These are phyloP conservation scores for Axinella damicornis DNA, from an alignment of 37 sponge, comb jelly and placozoan genomes.

Conservation along the genomic window DNA sequence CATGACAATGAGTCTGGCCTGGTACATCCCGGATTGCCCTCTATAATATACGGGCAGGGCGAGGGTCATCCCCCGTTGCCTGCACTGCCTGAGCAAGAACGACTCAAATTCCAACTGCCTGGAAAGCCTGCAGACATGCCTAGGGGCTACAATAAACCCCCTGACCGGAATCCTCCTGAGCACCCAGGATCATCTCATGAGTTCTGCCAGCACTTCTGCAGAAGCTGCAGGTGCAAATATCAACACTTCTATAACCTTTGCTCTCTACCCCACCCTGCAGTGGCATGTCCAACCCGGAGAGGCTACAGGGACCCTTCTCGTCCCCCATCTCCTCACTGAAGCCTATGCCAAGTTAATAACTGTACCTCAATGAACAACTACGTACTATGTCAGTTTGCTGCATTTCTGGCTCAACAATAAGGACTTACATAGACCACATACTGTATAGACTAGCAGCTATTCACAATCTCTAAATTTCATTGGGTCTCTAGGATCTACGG, in stretches of 20 bases:
- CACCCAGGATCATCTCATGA: background rate
- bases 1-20: background rate
- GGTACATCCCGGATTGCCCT: background rate
- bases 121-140: background rate
- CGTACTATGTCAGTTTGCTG: background rate
- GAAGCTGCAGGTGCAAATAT: background rate
- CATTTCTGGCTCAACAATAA: background rate
- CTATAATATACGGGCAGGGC: constrained; percentile 33
- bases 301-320: too few relatives aligned
- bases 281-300: background rate
- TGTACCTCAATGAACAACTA: background rate
- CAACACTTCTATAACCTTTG: background rate
- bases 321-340: too few relatives aligned
- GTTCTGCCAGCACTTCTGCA: background rate
- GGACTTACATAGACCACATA: constrained; percentile 4
- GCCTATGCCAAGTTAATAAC: background rate
- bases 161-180: too few relatives aligned
- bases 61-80: constrained; percentile 18
- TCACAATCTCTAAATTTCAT: background rate
- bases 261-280: background rate
- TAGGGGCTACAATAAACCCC: too few relatives aligned
- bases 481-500: constrained; percentile 11
- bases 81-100: constrained; percentile 4
- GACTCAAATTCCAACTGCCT: background rate
- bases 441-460: constrained; percentile 1